Conservation (phyloP, 2,888 invertebrate genomes). For the Heterodera filipjevi region DNA sequence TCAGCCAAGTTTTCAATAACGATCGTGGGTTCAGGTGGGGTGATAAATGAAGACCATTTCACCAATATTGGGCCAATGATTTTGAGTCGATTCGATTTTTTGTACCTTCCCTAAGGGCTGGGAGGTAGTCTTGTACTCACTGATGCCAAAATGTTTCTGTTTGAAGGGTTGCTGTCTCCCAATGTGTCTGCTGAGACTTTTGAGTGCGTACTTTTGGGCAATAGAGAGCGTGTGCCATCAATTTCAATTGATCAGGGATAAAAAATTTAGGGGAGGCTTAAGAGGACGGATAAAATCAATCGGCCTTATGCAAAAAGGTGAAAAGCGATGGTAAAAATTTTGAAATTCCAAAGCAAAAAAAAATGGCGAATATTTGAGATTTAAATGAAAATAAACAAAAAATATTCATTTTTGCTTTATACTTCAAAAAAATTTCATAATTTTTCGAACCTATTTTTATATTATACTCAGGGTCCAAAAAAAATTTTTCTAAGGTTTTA, state of each 20-base stretch:
- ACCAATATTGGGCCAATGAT: not conserved
- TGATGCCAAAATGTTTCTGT: not conserved
- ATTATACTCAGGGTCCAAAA: too few species aligned
- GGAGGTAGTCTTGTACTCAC: not conserved
- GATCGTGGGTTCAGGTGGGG: not conserved
- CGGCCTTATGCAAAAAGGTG: too few species aligned
- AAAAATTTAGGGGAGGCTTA: not conserved
- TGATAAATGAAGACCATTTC: not conserved
- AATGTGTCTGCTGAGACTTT: not conserved
- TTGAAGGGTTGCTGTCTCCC: not conserved
- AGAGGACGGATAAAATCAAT: not conserved
- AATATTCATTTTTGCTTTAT: too few species aligned
- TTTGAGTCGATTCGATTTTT: not conserved
- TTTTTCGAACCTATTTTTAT: too few species aligned
- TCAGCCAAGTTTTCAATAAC: not conserved
- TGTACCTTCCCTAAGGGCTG: not conserved
- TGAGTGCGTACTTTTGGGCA: not conserved
- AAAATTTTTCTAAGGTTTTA: too few species aligned
- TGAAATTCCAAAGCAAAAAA: too few species aligned
- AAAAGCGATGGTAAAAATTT: too few species aligned
- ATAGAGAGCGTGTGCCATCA: not conserved
- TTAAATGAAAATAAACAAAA: too few species aligned
- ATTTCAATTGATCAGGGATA: not conserved
- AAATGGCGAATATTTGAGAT: too few species aligned
- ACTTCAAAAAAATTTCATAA: too few species aligned